Conservation (phyloP, 2,888 invertebrate genomes). For the Yponomeuta malinellus region DNA sequence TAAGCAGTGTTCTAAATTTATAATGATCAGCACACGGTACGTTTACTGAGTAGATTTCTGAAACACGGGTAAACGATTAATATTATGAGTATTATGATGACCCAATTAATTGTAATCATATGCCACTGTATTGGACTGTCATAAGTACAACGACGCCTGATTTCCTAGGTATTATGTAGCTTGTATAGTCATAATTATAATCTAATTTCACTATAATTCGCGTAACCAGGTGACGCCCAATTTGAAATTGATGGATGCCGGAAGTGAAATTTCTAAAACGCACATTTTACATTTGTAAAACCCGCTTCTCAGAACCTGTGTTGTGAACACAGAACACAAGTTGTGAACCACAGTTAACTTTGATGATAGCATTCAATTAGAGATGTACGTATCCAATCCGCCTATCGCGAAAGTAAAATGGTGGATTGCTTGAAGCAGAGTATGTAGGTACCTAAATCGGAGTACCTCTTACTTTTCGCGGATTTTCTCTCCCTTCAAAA, state of each 20-base stretch:
- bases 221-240: neutral
- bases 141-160: neutral
- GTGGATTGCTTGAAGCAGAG: no score
- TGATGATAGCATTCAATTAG: neutral
- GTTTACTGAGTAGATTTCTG: constrained; percentile 6
- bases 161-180: neutral
- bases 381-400: no score
- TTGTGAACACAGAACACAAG: no score
- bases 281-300: neutral
- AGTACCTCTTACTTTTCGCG: no score
- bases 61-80: neutral
- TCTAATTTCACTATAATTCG: no score
- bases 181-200: no score
- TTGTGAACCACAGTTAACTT: neutral
- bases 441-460: no score
- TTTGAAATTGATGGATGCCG: neutral
- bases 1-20: constrained; percentile 39
- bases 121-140: neutral
- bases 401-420: no score
- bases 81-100: neutral
- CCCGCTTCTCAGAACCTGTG: neutral
- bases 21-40: constrained; percentile 26
- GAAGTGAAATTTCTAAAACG: neutral
- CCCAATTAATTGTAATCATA: neutral
- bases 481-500: no score